Evolutionary conservation across 2,113 vertebrate species (phyloP), one percentile per base, ranked within the genome.

Genomic region (Mus spicilegus): DNA sequence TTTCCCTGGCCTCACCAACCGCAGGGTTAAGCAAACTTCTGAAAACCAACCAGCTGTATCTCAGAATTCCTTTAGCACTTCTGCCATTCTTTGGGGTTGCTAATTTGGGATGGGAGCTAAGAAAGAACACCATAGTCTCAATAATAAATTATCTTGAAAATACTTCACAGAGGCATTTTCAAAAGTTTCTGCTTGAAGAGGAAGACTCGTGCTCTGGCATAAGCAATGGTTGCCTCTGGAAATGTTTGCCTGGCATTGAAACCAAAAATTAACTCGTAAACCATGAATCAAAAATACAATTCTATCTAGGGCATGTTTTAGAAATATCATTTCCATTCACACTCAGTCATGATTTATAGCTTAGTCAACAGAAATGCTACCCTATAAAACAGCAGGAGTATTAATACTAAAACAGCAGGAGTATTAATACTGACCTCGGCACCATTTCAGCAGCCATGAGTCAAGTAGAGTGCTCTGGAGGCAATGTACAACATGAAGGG

Each of bases 271-370:
- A 94, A 75, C 42, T 58, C 46, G 24, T 49, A 90, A 90, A 93
- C 51, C 72, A 93, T 82, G 33, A 97, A 33, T 72, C 49, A 93
- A 92, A 94, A 93, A 76, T 36, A 58, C 13, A 87, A 84, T 42
- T 94, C 30, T 42, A 77, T 67, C 56, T 63, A 77, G 92, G 81
- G 11, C n/a, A n/a, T 12, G 67, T 69, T 56, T 77, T 56, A 86
- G 54, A 39, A 90, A 39, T 65, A 87, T 51, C 58, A 88, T 72
- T 95, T 95, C 24, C 51, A 88, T 51, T 97, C 86, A 76, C 70
- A 84, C 6, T 36, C 33, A 54, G 16, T 58, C 77, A 90, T 19
- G n/a, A 30, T 39, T 93, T 89, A 90, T 58, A 77, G 33, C 46
- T 46, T 20, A 51, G 26, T 28, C 56, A 26, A 76, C 7, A 26